Conservation (phyloP, 2,888 invertebrate genomes). For the Lobophora halterata region DNA sequence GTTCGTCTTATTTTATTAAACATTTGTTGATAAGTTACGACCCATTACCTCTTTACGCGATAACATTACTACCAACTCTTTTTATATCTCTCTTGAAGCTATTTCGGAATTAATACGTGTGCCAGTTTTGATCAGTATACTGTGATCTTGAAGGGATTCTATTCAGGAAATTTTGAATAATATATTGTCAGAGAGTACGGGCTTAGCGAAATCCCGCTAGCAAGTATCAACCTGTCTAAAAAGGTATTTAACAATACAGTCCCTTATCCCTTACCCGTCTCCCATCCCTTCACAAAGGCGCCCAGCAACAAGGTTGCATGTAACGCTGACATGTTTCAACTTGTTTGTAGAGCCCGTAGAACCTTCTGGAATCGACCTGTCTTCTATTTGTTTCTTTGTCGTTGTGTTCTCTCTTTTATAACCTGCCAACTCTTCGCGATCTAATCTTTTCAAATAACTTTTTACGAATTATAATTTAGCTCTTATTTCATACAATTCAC, state of each 20-base stretch:
- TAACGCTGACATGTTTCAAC: constrained; percentile 27
- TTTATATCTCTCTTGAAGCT: neutral
- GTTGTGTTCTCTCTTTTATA: constrained; percentile 12
- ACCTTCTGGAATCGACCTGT: constrained; percentile 33
- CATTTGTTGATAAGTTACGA: constrained; percentile 29
- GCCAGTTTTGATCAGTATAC: neutral
- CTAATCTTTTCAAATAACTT: neutral
- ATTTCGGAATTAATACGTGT: constrained; percentile 4
- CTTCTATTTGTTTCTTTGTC: constrained; percentile 20
- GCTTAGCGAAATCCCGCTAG: constrained; percentile 27
- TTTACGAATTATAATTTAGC: neutral
- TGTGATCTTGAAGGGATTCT: constrained; percentile 9
- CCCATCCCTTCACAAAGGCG: constrained; percentile 29
- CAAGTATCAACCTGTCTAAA: constrained; percentile 42
- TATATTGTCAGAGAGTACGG: constrained; percentile 20
- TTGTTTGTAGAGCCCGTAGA: too few relatives aligned
- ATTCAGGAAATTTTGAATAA: constrained; percentile 26
- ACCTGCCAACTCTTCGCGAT: constrained; percentile 5
- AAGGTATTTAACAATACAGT: constrained; percentile 28
- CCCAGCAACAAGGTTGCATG: constrained; percentile 31
- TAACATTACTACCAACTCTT: constrained; percentile 13
- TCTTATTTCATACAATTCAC: too few relatives aligned
- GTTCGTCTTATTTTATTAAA: constrained; percentile 34
- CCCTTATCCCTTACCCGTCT: constrained; percentile 35
- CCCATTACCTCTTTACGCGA: constrained; percentile 23